Evolutionary conservation across 2,888 invertebrate species (phyloP).

Genomic region (Drosophila percnosoma): DNA sequence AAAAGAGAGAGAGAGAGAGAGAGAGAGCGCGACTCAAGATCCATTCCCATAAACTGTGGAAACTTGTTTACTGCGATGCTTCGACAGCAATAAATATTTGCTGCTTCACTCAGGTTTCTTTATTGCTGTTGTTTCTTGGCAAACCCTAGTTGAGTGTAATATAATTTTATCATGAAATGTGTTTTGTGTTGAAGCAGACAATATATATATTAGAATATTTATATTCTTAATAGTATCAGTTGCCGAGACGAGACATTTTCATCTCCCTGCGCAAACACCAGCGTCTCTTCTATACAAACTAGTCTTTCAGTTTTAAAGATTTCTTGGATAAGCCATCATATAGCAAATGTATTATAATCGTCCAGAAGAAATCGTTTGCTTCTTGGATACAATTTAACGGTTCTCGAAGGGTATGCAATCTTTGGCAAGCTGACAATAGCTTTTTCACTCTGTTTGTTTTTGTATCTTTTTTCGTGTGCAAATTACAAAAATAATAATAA

Average conservation of each 20-base stretch:
- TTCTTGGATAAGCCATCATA: not conserved
- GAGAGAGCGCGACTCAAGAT: constrained; percentile 11
- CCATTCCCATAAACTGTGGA: constrained; percentile 24
- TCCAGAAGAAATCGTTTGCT: not conserved
- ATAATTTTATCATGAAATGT: not conserved
- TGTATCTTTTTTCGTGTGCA: constrained; percentile 50
- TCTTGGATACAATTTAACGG: not conserved
- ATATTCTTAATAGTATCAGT: not conserved
- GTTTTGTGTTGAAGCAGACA: not conserved
- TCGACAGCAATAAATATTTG: constrained; percentile 75
- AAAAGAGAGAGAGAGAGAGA: not conserved
- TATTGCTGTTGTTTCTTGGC: constrained; percentile 20
- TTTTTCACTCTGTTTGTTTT: not conserved
- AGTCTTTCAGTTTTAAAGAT: not conserved
- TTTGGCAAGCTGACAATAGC: not conserved
- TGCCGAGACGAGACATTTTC: not conserved
- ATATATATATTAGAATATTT: not conserved
- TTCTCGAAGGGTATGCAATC: not conserved
- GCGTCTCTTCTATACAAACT: too few relatives aligned
- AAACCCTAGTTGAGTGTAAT: constrained; percentile 3
- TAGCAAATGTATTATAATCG: not conserved
- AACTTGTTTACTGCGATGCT: constrained; percentile 68
- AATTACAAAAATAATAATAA: constrained; percentile 68
- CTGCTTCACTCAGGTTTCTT: constrained; percentile 61
- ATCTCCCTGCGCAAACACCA: not conserved